Conservation (phyloP, 2,113 vertebrate species). For the Asarcornis scutulata region DNA sequence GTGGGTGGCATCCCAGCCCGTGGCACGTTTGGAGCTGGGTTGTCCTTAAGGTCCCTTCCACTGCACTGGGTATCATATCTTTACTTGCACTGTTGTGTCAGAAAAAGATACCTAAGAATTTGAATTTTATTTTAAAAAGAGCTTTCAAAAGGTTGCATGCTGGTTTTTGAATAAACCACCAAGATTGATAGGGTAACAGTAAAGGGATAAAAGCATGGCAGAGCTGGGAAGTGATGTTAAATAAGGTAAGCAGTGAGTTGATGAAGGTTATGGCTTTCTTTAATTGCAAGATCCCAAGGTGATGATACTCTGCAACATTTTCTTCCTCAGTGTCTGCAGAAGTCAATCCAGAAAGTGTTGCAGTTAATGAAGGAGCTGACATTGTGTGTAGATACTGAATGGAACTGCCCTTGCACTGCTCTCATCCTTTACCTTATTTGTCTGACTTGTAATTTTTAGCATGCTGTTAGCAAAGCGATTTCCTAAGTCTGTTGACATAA, state of each 20-base stretch:
- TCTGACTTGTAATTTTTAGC: background rate
- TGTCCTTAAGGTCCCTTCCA: too few species aligned
- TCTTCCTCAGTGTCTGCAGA: background rate
- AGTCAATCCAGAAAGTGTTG: background rate
- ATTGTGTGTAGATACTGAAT: background rate
- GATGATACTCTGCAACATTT: background rate
- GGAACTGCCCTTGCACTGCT: background rate
- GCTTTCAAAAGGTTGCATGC: background rate
- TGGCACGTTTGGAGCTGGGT: too few species aligned
- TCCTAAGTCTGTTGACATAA: background rate
- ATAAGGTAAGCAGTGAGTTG: background rate
- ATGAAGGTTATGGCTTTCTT: background rate
- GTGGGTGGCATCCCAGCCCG: too few species aligned
- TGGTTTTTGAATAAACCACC: background rate
- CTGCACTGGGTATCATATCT: background rate
- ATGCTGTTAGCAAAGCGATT: background rate
- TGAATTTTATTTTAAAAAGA: background rate
- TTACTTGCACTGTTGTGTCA: background rate
- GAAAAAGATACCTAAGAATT: background rate
- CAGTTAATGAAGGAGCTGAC: background rate
- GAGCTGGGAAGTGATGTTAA: background rate
- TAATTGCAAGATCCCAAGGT: background rate
- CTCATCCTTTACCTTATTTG: background rate
- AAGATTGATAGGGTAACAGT: background rate
- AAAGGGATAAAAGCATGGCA: background rate